These are phyloP conservation scores for Ctenomys sociabilis DNA, from an alignment of 2,113 vertebrate genomes.

Conservation along the genomic window DNA sequence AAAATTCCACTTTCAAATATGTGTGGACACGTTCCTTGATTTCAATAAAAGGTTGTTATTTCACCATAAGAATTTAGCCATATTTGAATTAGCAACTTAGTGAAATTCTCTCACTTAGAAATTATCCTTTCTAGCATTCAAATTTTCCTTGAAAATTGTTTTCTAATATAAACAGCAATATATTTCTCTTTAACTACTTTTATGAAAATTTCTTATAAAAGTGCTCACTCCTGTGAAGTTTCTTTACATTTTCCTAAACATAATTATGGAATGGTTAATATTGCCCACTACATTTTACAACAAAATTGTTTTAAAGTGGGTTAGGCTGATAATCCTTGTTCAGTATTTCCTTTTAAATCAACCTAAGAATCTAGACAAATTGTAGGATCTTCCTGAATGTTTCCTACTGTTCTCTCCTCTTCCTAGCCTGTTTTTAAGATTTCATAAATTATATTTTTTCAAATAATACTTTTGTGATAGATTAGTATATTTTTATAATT, in stretches of 20 bases:
- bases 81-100: not conserved
- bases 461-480: not conserved
- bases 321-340: not conserved
- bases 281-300: constrained; percentile 57
- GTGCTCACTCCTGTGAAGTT: constrained; percentile 59
- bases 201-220: constrained; percentile 63
- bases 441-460: not conserved
- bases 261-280: constrained; percentile 66
- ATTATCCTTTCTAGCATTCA: not conserved
- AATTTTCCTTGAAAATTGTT: not conserved
- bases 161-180: not conserved
- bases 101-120: not conserved
- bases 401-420: not conserved
- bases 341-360: not conserved
- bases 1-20: not conserved
- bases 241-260: constrained; percentile 46
- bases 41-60: not conserved
- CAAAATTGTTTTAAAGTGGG: not conserved
- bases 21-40: not conserved
- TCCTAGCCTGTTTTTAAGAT: not conserved
- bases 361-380: constrained; percentile 34
- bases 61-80: not conserved
- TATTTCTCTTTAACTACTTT: not conserved
- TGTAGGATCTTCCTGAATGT: not conserved
- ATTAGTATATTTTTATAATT: not conserved